Evolutionary conservation across 2,888 invertebrate genomes (phyloP).

Genomic region (Calameuta idolon): DNA sequence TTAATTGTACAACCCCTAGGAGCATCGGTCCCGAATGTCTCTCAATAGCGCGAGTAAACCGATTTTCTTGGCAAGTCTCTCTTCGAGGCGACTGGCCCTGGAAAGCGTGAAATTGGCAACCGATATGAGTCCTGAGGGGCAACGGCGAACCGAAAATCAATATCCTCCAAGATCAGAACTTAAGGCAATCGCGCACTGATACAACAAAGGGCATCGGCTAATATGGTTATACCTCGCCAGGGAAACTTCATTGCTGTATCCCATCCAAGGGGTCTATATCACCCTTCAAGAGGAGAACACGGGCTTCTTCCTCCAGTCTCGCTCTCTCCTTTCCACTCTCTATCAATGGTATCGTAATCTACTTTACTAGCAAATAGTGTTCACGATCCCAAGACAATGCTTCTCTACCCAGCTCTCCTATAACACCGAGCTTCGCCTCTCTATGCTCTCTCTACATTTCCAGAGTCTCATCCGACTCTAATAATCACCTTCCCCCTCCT

Average conservation of each 20-base stretch:
- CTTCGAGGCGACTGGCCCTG: neutral
- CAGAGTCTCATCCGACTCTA: neutral
- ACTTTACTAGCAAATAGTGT: slow-evolving; percentile 59
- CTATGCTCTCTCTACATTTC: slow-evolving; percentile 1
- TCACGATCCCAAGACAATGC: slow-evolving; percentile 53
- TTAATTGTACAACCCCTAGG: neutral
- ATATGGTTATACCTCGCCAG: slow-evolving; percentile 55
- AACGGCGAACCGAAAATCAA: slow-evolving; percentile 38
- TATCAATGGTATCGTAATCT: slow-evolving; percentile 59
- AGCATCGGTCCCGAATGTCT: neutral
- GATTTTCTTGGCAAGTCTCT: neutral
- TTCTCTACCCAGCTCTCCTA: slow-evolving; percentile 33
- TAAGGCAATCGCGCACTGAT: slow-evolving; percentile 58
- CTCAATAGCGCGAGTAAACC: neutral
- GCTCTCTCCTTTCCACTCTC: slow-evolving; percentile 41
- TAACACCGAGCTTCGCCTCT: neutral
- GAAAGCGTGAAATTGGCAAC: neutral
- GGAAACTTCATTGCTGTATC: slow-evolving; percentile 57
- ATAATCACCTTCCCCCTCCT: neutral
- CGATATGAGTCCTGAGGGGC: neutral
- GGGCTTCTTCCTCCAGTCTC: slow-evolving; percentile 8
- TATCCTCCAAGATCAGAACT: slow-evolving; percentile 54
- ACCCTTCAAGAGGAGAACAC: slow-evolving; percentile 19
- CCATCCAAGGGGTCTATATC: slow-evolving; percentile 49
- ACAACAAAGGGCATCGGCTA: slow-evolving; percentile 59